Evolutionary conservation across 2,797 vertebrate species (phyloP), one percentile per base, ranked within the genome.

Genomic region (Platalea minor): DNA sequence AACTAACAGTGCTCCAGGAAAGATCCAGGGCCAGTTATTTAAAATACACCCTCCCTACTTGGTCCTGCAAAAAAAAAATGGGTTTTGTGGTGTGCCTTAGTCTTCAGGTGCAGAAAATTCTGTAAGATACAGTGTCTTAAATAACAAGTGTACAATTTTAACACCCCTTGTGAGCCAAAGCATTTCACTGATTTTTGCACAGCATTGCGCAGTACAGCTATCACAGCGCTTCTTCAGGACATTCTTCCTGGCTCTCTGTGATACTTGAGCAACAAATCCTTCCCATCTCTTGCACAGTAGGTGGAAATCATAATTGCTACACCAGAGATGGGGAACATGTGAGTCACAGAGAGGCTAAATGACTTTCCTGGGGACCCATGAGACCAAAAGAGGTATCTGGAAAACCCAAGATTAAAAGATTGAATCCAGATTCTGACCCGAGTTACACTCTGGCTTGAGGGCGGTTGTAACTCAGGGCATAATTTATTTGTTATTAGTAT

Each of bases 191-290:
- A 23, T 28, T 73, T 86, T 92, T 90, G 54, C 84, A 61, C 28
- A 64, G 33, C 0, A 0, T 29, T 89, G 35, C 6, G 0, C 19
- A 37, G 61, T 19, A 29, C 25, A 0, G 0, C 33, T 84, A 9
- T 48, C 61, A 65, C 56, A 54, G 26, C 4, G 2, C 26, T 91
- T 91, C 79, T 81, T 76, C 75, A 50, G 57, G 57, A 75, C 64
- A 60, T 95, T 83, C 65, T 56, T 93, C 69, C 61, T 73, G 39
- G 13, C 35, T 80, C 29, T 35, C 78, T 59, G 35, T 85, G 87
- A 72, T 68, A 75, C 50, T 23, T 74, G 57, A 81, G 65, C 72
- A 78, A 83, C 60, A 89, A 83, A 91, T 83, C 53, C 72, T 93
- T 88, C 57, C 85, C 39, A 48, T 86, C 54, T 85, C 76, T 94